Base-by-base conservation (phyloP, 64 coral and sea anemone species). In the Actinia tenebrosa region DNA sequence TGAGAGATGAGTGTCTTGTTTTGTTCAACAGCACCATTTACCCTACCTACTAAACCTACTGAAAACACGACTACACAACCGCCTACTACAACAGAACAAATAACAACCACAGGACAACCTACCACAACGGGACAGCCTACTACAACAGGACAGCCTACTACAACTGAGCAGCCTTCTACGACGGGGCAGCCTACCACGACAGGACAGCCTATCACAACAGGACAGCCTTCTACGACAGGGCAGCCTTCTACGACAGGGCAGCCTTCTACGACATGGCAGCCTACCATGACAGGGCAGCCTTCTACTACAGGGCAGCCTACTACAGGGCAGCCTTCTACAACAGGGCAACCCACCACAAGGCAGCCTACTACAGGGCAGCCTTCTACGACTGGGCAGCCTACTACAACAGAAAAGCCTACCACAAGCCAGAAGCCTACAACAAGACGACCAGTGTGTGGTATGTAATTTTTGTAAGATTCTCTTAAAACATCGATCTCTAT, bases 291-390 rank as follows among this genome's bases (percentile, higher is more conserved):
- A 15, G 16, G 27, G 19, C 53, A 59, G 53, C 83, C 83, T 62
- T 26, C 83, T 37, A 43, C 30, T 37, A 37, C 47, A 84, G 53
- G 22, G 17, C 19, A 6, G 56, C 82, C 86, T 13, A 78, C 71
- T 3, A 69, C 86, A 20, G 15, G 44, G 25, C 71, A n/a, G n/a
- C 68, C 86, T 46, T 54, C 86, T 46, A n/a, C 86, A 17, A 87
- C 5, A 22, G 25, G 25, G 17, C 42, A 71, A 44, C 86, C 86
- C 27, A 87, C 86, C 18, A 75, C 47, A 50, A 50, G 11, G 16
- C 43, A 52, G 18, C 84, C 53, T 42, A 37, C 84, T 17, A 86
- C 59, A 22, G 10, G 44, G 10, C 56, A 62, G 56, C 84, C 84
- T 64, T 15, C 84, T 44, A 86, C 30, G 30, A 37, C 30, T 37